Percentiles rank a stretch among this genome's conserved stretches.
Evolutionary conservation across 2,888 invertebrate genomes (phyloP).

Genomic region (Strigamia transsilvanica): DNA sequence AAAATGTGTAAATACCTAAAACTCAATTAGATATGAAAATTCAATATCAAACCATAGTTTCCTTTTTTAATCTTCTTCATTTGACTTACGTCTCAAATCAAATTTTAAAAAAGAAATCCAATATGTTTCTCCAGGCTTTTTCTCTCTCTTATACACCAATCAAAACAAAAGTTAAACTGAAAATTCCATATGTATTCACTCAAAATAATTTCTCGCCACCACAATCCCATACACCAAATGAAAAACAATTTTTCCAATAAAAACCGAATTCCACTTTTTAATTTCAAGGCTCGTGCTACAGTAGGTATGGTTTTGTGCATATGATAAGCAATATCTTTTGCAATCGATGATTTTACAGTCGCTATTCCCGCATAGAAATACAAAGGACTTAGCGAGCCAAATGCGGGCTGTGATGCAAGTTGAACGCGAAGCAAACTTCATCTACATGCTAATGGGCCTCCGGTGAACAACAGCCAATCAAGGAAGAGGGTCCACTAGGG

Average conservation of each 20-base stretch:
- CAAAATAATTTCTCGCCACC: slow-evolving; percentile 5
- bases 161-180: neutral
- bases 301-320: neutral
- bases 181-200: neutral
- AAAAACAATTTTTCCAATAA: slow-evolving; percentile 18
- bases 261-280: neutral
- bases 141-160: neutral
- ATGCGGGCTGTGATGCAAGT: slow-evolving; percentile 25
- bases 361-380: neutral
- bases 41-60: no score
- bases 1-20: no score
- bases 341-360: neutral
- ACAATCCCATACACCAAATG: slow-evolving; percentile 18
- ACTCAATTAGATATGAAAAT: no score
- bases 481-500: slow-evolving; percentile 36
- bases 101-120: neutral
- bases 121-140: neutral
- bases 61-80: neutral
- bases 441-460: slow-evolving; percentile 39
- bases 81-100: neutral
- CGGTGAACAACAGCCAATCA: slow-evolving; percentile 40
- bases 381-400: slow-evolving; percentile 19
- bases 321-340: slow-evolving; percentile 32
- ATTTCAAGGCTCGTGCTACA: neutral
- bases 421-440: slow-evolving; percentile 42